A percentile compares a stretch with the other conserved stretches of the same genome.
These are phyloP conservation scores for Sebastes kiyomatsui DNA, from an alignment of 2,797 vertebrate genomes.

Conservation along the genomic window DNA sequence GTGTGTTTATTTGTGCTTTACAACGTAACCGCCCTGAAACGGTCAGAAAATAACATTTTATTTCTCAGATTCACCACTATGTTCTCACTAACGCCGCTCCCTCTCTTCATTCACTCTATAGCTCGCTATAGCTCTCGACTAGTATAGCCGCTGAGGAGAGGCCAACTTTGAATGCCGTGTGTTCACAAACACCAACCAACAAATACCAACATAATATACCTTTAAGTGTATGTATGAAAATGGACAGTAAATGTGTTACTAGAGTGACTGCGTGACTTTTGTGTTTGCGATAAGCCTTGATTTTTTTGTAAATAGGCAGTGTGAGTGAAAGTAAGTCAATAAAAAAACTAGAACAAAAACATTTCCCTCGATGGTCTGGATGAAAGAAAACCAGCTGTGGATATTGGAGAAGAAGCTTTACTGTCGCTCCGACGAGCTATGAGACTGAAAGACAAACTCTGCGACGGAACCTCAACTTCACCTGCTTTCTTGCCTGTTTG, in stretches of 20 bases:
- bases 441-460: conserved; percentile 39
- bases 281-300: not conserved
- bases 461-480: conserved; percentile 16
- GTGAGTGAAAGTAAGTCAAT: not conserved
- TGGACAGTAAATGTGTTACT: not conserved
- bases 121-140: too few species aligned
- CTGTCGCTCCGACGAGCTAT: not conserved
- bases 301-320: not conserved
- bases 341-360: not conserved
- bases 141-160: too few species aligned
- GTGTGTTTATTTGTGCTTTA: too few species aligned
- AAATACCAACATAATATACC: not conserved
- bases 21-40: too few species aligned
- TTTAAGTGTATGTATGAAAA: not conserved
- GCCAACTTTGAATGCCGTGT: too few species aligned
- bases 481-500: conserved; percentile 48
- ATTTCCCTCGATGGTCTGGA: not conserved
- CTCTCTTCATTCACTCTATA: too few species aligned
- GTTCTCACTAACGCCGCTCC: too few species aligned
- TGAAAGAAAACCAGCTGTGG: conserved; percentile 17
- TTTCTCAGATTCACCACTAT: too few species aligned
- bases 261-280: not conserved
- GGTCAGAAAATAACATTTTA: too few species aligned
- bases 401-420: not conserved
- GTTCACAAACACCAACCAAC: too few species aligned